Evolutionary conservation across 2,797 vertebrate species (phyloP), one percentile per base, ranked within the genome.

Genomic region (Pelochelys cantorii): DNA sequence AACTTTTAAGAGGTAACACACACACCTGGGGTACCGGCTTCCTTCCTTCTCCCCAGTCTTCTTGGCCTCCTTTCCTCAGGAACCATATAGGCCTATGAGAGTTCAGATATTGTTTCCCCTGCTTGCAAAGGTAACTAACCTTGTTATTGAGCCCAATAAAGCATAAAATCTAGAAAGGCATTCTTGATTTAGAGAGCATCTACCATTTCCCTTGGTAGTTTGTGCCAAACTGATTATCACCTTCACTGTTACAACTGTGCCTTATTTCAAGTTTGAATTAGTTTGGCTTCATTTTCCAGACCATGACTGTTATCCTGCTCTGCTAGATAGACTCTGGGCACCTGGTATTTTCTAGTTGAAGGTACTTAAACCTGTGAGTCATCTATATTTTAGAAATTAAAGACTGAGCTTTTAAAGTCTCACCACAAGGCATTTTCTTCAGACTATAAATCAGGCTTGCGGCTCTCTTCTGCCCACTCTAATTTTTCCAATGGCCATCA

Each of bases 271-370:
- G 53, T 48, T 52, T 14, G 22, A 2, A 68, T 11, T 59, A 65
- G 55, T 82, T 53, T n/a, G 4, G 11, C 20, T 80, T 86, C 22
- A 55, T 5, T n/a, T 71, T 29, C 34, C 68, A 42, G 68, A 37
- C 68, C n/a, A 37, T 37, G 34, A n/a, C 20, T 5, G 17, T 37
- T 71, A 71, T 22, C 65, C 11, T 37, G 34, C 25, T 71, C 15
- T n/a, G 11, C 1, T 8, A 68, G 1, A n/a, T 75, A 56, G 14
- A 56, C 79, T 48, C 75, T 83, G 1, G 1, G 0, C 34, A 83
- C 11, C 5, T 65, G 27, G 78, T 60, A n/a, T 27, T 75, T 37
- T 81, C 20, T 74, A 22, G 34, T 20, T 75, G 42, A 71, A 65
- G 12, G 31, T 5, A 81, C 42, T 48, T 48, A 48, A 7, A 48